Conservation (phyloP, 2,113 vertebrate species). For the Burhinus oedicnemus region DNA sequence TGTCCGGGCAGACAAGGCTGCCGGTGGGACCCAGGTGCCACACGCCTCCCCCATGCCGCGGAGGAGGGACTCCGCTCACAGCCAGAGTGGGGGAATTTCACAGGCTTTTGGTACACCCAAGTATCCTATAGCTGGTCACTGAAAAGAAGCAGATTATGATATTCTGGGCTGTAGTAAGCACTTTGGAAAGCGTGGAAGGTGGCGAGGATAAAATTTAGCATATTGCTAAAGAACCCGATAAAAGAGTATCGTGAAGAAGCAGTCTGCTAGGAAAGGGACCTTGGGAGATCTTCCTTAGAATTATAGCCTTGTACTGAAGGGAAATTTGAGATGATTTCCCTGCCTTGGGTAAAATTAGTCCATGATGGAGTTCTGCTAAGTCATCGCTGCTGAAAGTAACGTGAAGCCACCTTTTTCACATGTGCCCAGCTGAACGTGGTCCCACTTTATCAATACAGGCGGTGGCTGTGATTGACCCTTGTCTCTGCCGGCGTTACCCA, state of each 20-base stretch:
- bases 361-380: neutral
- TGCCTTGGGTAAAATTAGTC: neutral
- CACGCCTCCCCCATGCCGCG: no score
- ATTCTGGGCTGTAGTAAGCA: neutral
- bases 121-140: neutral
- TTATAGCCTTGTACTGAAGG: neutral
- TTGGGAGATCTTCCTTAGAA: neutral
- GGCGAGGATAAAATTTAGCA: neutral
- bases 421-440: neutral
- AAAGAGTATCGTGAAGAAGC: neutral
- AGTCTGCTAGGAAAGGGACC: neutral
- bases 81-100: neutral
- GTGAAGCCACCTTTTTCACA: neutral
- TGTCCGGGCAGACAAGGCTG: no score
- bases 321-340: neutral
- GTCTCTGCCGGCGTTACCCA: neutral
- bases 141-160: neutral
- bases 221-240: neutral
- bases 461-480: neutral
- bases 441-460: rapidly evolving
- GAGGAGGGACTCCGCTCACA: neutral
- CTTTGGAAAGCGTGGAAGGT: neutral
- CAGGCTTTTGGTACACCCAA: no score
- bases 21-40: no score
- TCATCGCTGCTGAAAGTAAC: neutral